Percentiles rank a stretch among this genome's conserved stretches.
phyloP scores from a whole-genome alignment of 2,888 invertebrate genomes.

The Eristalis arbustorum region DNA sequence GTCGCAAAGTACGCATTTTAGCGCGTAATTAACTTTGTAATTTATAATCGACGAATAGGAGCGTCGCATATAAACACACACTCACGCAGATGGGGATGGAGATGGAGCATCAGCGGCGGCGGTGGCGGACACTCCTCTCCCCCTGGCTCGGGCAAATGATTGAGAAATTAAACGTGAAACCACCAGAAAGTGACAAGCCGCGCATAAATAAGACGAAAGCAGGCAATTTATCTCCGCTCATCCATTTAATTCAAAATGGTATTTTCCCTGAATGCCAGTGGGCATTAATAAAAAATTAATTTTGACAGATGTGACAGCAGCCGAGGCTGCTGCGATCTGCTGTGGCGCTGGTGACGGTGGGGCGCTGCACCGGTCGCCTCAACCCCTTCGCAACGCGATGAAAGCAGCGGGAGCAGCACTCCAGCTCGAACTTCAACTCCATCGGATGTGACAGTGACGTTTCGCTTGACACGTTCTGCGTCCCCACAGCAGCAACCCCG shows the following conservation, averaged over 20 bases:
- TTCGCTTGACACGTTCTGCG: neutral
- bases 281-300: constrained; percentile 66
- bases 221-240: constrained; percentile 69
- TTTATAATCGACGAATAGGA: constrained; percentile 64
- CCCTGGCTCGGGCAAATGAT: constrained; percentile 27
- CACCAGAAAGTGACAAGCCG: constrained; percentile 54
- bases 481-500: neutral
- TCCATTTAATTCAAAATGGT: constrained; percentile 66
- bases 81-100: neutral
- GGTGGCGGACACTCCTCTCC: too few species aligned
- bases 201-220: constrained; percentile 67
- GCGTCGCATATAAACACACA: constrained; percentile 25
- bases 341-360: neutral
- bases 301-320: constrained; percentile 65
- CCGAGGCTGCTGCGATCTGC: neutral
- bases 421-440: neutral
- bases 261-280: constrained; percentile 57
- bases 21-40: constrained; percentile 65
- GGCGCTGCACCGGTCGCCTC: neutral
- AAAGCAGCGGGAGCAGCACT: neutral
- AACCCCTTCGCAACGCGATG: constrained; percentile 20
- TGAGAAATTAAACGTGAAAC: constrained; percentile 60
- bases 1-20: constrained; percentile 53
- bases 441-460: neutral
- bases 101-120: neutral